phyloP scores from a whole-genome alignment of 1,140 invertebrate species.

The Temnothorax longispinosus region DNA sequence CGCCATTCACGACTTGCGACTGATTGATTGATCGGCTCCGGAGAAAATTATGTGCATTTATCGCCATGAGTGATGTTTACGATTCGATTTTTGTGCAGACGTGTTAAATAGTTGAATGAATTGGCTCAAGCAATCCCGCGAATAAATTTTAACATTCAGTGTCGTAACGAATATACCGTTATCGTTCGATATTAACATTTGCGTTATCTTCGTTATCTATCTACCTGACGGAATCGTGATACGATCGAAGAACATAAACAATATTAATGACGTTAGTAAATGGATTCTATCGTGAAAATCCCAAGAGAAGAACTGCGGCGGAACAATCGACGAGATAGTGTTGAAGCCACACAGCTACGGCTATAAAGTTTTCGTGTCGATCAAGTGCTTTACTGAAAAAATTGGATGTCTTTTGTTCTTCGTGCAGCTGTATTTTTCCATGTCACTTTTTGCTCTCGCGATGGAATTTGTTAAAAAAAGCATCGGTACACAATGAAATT shows the following conservation, averaged over 20 bases:
- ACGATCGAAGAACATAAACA: slow-evolving; percentile 36
- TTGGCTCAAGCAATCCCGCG: not conserved
- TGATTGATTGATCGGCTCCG: slow-evolving; percentile 46
- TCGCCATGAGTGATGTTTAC: slow-evolving; percentile 20
- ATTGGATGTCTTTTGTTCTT: not conserved
- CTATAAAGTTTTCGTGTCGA: not conserved
- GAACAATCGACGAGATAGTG: not conserved
- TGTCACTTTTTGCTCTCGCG: not conserved
- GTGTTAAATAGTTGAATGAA: slow-evolving; percentile 23
- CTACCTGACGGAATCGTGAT: not conserved
- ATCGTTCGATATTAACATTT: slow-evolving; percentile 15
- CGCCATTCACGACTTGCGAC: slow-evolving; percentile 17
- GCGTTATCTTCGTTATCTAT: not conserved
- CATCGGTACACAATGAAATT: not conserved
- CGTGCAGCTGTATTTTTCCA: not conserved
- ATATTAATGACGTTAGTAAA: slow-evolving; percentile 50
- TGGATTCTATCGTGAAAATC: slow-evolving; percentile 28
- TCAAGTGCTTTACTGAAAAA: not conserved
- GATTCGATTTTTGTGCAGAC: not conserved
- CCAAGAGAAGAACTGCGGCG: slow-evolving; percentile 1
- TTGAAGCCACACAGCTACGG: not conserved
- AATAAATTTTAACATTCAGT: not conserved
- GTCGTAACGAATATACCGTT: not conserved
- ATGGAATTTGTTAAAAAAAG: not conserved
- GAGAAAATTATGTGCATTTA: slow-evolving; percentile 45